Evolutionary conservation across 2,888 invertebrate genomes (phyloP), one percentile per base, ranked within the genome.

Genomic region (Doris montereyensis): DNA sequence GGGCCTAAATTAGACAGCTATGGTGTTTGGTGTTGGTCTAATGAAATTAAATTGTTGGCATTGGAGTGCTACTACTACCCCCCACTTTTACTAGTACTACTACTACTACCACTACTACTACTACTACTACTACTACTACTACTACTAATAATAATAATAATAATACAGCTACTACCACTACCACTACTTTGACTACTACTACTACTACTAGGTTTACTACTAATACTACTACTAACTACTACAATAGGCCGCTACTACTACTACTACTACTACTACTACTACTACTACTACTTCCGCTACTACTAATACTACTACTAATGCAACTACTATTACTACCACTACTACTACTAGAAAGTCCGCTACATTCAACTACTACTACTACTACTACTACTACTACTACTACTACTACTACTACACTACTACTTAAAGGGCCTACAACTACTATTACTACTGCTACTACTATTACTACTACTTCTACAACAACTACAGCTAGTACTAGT

Each of bases 371-470:
- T 76, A 68, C 76, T 76, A 41, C 76, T 76, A 68, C 76, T 76
- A 68, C 76, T 76, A 68, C 76, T 76, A 68, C 76, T 76, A 68
- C 76, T 76, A 68, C 76, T 76, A 35, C 68, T 76, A 68, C 76
- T 76, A 68, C 76, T 76, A 68, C 76, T 76, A 41, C 76, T 76
- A 68, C 76, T 76, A 68, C 76, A 41, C 17, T 41, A 41, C 17
- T 10, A 41, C 52, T 41, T 10, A 5, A 17, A 41, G 5, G 52
- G 17, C 5, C 52, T 41, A 41, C 52, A 41, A 41, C 52, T 41
- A 41, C 52, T 41, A 41, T 41, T 41, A 17, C 52, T 41, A 41
- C 52, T 41, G 17, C 52, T 41, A 41, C 52, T 41, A 41, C 52
- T 41, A 41, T 17, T 41, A 41, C 52, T 41, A 41, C 52, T 41